Evolutionary conservation across 2,888 invertebrate genomes (phyloP).

Genomic region (Fissipunctia ypsillon): DNA sequence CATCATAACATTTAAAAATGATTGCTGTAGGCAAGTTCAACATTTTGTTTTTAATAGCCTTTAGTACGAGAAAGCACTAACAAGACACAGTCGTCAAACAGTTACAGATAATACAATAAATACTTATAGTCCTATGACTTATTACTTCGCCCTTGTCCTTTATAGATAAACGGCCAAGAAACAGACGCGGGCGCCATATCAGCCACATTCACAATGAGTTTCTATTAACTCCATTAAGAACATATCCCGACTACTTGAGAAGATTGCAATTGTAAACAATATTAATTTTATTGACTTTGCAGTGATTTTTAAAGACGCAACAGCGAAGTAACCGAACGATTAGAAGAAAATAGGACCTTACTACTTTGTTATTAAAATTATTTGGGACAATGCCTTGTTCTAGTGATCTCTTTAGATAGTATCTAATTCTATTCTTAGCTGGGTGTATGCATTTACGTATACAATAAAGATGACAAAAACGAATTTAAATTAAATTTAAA

Average conservation of each 20-base stretch:
- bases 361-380: neutral
- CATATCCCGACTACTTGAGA: slow-evolving; percentile 14
- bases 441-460: neutral
- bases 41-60: slow-evolving; percentile 1
- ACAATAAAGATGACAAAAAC: neutral
- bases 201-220: slow-evolving; percentile 45
- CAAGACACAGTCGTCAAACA: slow-evolving; percentile 3
- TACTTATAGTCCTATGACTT: slow-evolving; percentile 14
- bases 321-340: neutral
- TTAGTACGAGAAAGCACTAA: slow-evolving; percentile 10
- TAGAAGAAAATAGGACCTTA: neutral
- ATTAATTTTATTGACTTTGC: slow-evolving; percentile 20
- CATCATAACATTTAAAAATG: neutral
- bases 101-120: slow-evolving; percentile 23
- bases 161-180: slow-evolving; percentile 55
- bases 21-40: neutral
- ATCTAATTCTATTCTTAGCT: slow-evolving; percentile 20
- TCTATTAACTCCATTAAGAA: slow-evolving; percentile 44
- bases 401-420: slow-evolving; percentile 25
- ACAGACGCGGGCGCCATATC: slow-evolving; percentile 34
- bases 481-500: neutral
- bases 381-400: slow-evolving; percentile 19
- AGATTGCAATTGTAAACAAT: slow-evolving; percentile 32
- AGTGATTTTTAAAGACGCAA: slow-evolving; percentile 16
- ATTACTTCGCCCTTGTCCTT: slow-evolving; percentile 60